These are phyloP conservation scores for Microctenopoma stevenorrisi DNA, from an alignment of 2,797 vertebrate genomes.

Conservation along the genomic window DNA sequence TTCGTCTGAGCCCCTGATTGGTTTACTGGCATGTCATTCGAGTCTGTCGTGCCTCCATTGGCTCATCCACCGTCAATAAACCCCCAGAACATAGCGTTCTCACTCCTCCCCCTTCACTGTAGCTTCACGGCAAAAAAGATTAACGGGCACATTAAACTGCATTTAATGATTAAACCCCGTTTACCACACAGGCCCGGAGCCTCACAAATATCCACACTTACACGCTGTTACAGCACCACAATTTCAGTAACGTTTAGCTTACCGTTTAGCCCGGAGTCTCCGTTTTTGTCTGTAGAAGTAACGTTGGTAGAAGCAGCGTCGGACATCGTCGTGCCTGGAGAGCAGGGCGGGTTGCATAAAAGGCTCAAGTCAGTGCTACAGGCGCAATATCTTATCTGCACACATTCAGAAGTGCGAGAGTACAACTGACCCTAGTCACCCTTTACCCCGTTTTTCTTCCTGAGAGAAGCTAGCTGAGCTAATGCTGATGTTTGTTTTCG, in stretches of 20 bases:
- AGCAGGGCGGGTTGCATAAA: constrained; percentile 63
- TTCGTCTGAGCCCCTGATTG: constrained; percentile 49
- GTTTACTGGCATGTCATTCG: constrained; percentile 44
- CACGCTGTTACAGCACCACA: background rate
- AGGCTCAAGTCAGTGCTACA: constrained; percentile 62
- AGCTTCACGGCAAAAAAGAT: constrained; percentile 20
- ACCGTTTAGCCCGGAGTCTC: constrained; percentile 86
- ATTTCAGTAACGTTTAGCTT: constrained; percentile 27
- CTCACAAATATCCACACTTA: background rate
- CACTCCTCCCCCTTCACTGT: constrained; percentile 21
- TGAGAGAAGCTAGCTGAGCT: constrained; percentile 18
- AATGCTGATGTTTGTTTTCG: constrained; percentile 40
- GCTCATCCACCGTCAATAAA: constrained; percentile 63
- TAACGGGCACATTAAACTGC: background rate
- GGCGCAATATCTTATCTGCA: constrained; percentile 38
- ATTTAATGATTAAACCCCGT: background rate
- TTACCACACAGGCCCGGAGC: fast-evolving
- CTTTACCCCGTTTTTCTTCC: background rate
- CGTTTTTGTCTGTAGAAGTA: constrained; percentile 76
- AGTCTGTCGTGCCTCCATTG: constrained; percentile 40
- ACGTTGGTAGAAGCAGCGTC: constrained; percentile 63
- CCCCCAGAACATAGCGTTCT: constrained; percentile 52
- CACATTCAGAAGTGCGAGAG: constrained; percentile 72
- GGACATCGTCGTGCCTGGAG: constrained; percentile 76
- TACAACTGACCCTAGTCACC: constrained; percentile 11